phyloP scores from a whole-genome alignment of 2,888 invertebrate species.

The Baccha elongata region DNA sequence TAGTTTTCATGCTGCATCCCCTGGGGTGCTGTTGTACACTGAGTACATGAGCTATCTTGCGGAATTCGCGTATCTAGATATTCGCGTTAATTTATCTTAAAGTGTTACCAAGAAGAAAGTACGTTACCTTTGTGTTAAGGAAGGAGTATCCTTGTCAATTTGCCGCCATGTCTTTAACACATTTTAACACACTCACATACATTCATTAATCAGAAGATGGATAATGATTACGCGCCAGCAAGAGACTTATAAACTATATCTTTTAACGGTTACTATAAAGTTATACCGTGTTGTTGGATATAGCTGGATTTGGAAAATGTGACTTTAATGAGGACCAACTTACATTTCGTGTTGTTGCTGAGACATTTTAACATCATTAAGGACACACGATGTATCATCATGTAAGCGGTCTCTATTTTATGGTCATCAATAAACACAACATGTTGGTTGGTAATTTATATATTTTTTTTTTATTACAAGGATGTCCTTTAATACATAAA shows the following conservation, averaged over 20 bases:
- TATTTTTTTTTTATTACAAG: not conserved
- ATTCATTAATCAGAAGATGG: constrained; percentile 63
- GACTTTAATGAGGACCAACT: constrained; percentile 39
- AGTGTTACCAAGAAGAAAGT: constrained; percentile 30
- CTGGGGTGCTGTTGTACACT: constrained; percentile 3
- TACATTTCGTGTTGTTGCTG: not conserved
- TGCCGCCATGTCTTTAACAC: not conserved
- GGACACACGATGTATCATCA: constrained; percentile 31
- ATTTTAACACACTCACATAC: constrained; percentile 12
- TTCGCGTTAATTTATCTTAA: constrained; percentile 55
- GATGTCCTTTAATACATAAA: too few species aligned
- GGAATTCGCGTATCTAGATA: constrained; percentile 12
- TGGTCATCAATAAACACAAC: constrained; percentile 34
- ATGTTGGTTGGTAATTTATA: constrained; percentile 35
- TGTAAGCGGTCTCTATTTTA: constrained; percentile 11
- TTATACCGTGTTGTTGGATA: not conserved
- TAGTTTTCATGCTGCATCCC: constrained; percentile 21
- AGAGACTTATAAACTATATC: constrained; percentile 57
- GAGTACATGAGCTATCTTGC: constrained; percentile 3
- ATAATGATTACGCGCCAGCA: constrained; percentile 66
- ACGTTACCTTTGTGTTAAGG: not conserved
- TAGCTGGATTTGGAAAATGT: constrained; percentile 1
- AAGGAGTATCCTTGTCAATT: constrained; percentile 21
- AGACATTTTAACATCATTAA: constrained; percentile 22
- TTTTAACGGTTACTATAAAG: constrained; percentile 33